Percentiles rank a stretch among this genome's conserved stretches.
phyloP scores from a whole-genome alignment of 2,888 invertebrate genomes.

The Oligia strigilis region DNA sequence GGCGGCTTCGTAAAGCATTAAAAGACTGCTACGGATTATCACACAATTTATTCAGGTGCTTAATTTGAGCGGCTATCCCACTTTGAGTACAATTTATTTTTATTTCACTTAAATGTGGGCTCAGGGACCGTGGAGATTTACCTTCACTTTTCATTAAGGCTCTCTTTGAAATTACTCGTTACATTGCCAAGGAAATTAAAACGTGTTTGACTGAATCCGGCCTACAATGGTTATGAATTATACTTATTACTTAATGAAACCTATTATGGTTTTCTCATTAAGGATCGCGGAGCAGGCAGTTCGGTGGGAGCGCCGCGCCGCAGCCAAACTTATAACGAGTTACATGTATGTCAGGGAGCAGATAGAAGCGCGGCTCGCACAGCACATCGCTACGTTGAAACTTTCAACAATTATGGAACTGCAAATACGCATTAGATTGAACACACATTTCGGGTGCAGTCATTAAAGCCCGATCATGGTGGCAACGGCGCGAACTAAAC shows the following conservation, averaged over 20 bases:
- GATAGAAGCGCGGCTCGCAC: constrained; percentile 66
- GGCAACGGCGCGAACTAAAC: constrained; percentile 70
- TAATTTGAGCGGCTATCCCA: constrained; percentile 89
- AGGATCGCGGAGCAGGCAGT: constrained; percentile 49
- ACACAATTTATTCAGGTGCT: constrained; percentile 91
- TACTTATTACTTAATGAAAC: constrained; percentile 64
- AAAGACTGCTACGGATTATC: constrained; percentile 89
- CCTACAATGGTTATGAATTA: constrained; percentile 58
- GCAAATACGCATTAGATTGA: constrained; percentile 86
- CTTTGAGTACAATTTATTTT: constrained; percentile 88
- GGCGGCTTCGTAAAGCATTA: constrained; percentile 86
- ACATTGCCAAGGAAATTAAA: constrained; percentile 62
- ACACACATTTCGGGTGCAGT: constrained; percentile 83
- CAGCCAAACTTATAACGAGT: constrained; percentile 83
- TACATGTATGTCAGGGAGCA: constrained; percentile 73
- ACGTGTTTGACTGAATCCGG: constrained; percentile 54
- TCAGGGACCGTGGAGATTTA: constrained; percentile 82
- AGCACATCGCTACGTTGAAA: constrained; percentile 72
- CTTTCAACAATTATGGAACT: constrained; percentile 84
- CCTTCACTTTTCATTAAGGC: constrained; percentile 83
- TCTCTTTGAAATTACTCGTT: constrained; percentile 73
- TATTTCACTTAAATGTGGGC: constrained; percentile 87
- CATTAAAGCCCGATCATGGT: constrained; percentile 84
- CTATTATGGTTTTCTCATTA: constrained; percentile 72
- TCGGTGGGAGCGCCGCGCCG: constrained; percentile 65